Evolutionary conservation across 2,888 invertebrate species (phyloP).

Genomic region (Tetranychus piercei): DNA sequence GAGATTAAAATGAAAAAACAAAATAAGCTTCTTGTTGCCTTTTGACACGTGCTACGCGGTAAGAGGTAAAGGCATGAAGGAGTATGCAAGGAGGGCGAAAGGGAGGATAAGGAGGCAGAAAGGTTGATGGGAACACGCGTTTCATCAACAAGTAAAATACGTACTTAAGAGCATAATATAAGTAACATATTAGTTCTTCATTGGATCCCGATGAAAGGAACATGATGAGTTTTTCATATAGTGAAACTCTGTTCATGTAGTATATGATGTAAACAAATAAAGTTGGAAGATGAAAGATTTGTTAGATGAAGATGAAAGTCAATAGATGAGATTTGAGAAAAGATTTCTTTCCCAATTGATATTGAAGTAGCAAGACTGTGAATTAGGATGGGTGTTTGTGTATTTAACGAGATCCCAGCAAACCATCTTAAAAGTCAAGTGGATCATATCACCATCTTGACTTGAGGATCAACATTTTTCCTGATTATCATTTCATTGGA

Average conservation of each 20-base stretch:
- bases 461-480: not conserved
- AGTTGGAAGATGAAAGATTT: not conserved
- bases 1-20: not conserved
- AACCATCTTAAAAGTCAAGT: not conserved
- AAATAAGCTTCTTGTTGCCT: conserved; percentile 6
- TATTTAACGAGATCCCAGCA: not conserved
- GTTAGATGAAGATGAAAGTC: not conserved
- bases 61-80: not conserved
- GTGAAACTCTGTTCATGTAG: not conserved
- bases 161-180: no score
- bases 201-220: no score
- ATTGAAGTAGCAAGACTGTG: not conserved
- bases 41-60: conserved; percentile 2
- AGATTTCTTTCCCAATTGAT: not conserved
- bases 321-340: not conserved
- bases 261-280: not conserved
- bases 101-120: not conserved
- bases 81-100: not conserved
- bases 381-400: not conserved
- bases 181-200: no score
- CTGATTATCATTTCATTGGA: no score
- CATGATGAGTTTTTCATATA: not conserved
- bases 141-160: no score
- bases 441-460: not conserved
- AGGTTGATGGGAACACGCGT: not conserved